Evolutionary conservation across 2,888 invertebrate genomes (phyloP), one percentile per base, ranked within the genome.

Genomic region (Lasioglossum oenotherae): DNA sequence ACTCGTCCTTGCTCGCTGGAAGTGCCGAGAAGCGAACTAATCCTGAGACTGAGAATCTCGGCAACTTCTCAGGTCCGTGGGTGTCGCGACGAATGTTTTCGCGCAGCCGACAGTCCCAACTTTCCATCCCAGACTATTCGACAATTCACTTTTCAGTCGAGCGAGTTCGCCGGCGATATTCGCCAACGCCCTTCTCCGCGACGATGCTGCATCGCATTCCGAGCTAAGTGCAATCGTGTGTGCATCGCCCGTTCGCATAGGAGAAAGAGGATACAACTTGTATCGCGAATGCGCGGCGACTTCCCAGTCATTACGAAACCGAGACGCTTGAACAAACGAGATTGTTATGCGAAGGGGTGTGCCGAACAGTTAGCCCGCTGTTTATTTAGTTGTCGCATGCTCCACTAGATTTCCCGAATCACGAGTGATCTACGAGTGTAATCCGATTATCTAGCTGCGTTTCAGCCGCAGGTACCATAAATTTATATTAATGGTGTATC

Each of bases 161-260:
- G 14, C 16, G 76, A 83, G 81, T 41, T 16, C 35, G 46, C 19
- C 31, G 19, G 41, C 23, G 35, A 60, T 72, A 72, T 80, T 83
- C 81, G 41, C 71, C 38, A 46, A 5, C 74, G 6, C 12, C 38
- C 60, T 60, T 27, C 60, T 14, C 14, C 27, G 1, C 31, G 31
- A 6, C 67, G 67, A 31, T 67, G 67, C 67, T 19, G 19, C 35
- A 35, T 35, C 67, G 35, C 19, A 31, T 64, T 31, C 67, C 67
- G 67, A 23, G 67, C 35, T 67, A 67, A 67, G 67, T 67, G 67
- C 67, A 35, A 67, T 67, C 67, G 67, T 67, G 35, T 67, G 67
- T 67, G 67, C 67, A 31, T 8, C 67, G 35, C 23, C 16, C 6
- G 19, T 31, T 31, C 35, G 5, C 19, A 19, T 31, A 35, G 23